Evolutionary conservation across 2,888 invertebrate species (phyloP).

Genomic region (Dryadula phaetusa): DNA sequence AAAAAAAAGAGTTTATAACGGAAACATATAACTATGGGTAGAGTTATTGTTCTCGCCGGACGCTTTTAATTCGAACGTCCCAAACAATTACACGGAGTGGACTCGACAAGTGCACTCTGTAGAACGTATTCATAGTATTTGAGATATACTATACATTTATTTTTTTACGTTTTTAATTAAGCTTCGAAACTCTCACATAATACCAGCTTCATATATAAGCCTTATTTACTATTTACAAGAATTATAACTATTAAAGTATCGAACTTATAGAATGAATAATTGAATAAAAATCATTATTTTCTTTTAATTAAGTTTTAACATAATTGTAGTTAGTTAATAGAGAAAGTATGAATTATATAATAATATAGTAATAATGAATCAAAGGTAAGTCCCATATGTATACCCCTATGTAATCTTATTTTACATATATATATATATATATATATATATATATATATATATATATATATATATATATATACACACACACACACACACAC

Average conservation of each 20-base stretch:
- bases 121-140: constrained; percentile 30
- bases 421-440: too few species aligned
- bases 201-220: background rate
- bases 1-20: constrained; percentile 7
- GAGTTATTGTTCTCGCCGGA: constrained; percentile 26
- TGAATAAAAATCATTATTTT: too few species aligned
- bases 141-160: constrained; percentile 1
- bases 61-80: constrained; percentile 37
- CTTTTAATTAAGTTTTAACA: too few species aligned
- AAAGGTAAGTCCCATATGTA: too few species aligned
- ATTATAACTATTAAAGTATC: background rate
- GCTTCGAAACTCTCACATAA: background rate
- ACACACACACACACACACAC: too few species aligned
- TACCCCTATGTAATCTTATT: too few species aligned
- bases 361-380: too few species aligned
- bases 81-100: constrained; percentile 33
- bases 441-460: too few species aligned
- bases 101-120: constrained; percentile 41
- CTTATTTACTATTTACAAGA: background rate
- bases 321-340: too few species aligned
- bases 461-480: too few species aligned
- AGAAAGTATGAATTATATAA: too few species aligned
- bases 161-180: constrained; percentile 21
- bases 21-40: constrained; percentile 11
- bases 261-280: too few species aligned